phyloP scores from a whole-genome alignment of 2,113 vertebrate genomes.

The Nerophis ophidion region DNA sequence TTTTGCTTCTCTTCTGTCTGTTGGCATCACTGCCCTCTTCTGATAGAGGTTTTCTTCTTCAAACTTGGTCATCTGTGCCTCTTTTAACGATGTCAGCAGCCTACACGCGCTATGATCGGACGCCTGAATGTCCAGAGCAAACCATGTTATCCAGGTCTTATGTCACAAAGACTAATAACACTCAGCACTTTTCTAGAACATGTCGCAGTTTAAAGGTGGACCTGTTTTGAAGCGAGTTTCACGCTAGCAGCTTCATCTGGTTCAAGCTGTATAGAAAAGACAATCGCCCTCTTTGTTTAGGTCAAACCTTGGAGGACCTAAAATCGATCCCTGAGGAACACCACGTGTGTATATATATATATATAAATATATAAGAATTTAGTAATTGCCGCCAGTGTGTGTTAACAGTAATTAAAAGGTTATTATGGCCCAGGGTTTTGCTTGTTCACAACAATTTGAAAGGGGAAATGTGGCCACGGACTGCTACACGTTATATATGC shows the following conservation, averaged over 20 bases:
- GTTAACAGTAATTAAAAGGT: too few relatives aligned
- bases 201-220: neutral
- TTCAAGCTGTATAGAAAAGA: too few relatives aligned
- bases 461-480: too few relatives aligned
- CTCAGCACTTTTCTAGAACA: neutral
- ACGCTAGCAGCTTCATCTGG: neutral
- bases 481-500: too few relatives aligned
- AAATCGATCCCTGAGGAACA: too few relatives aligned
- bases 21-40: constrained; percentile 6
- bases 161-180: neutral
- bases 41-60: neutral
- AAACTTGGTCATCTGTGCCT: constrained; percentile 3
- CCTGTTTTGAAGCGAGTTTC: neutral
- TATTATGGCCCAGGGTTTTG: too few relatives aligned
- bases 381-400: too few relatives aligned
- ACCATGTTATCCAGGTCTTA: neutral
- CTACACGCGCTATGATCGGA: neutral
- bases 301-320: too few relatives aligned
- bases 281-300: too few relatives aligned
- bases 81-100: constrained; percentile 24
- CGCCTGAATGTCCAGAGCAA: neutral
- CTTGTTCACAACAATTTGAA: too few relatives aligned
- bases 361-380: too few relatives aligned
- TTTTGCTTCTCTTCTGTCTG: constrained; percentile 9
- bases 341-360: too few relatives aligned